phyloP scores from a whole-genome alignment of 2,113 vertebrate genomes.

The Prionailurus viverrinus region DNA sequence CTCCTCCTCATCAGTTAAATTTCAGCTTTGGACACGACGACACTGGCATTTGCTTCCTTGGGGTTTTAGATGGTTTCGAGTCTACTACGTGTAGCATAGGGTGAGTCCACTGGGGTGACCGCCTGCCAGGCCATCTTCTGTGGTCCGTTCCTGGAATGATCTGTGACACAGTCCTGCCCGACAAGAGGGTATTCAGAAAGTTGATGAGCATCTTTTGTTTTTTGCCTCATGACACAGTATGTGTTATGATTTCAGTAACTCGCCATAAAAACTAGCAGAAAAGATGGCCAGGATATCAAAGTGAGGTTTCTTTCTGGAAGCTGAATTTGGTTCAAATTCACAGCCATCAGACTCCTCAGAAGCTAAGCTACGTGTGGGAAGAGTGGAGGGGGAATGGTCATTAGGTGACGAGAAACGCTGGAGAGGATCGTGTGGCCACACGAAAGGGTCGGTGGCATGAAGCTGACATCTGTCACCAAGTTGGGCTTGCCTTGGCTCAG shows the following conservation, averaged over 20 bases:
- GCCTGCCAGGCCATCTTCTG: accelerated
- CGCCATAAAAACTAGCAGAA: not conserved
- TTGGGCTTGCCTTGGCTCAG: not conserved
- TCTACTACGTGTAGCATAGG: not conserved
- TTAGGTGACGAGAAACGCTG: not conserved
- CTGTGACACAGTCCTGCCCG: not conserved
- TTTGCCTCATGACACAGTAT: not conserved
- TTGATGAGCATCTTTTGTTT: not conserved
- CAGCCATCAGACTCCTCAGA: not conserved
- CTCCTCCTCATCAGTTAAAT: not conserved
- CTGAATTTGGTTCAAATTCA: not conserved
- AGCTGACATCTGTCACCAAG: not conserved
- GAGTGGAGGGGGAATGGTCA: not conserved
- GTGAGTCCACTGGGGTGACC: no score
- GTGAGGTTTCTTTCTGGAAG: not conserved
- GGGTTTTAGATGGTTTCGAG: not conserved
- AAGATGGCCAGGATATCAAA: not conserved
- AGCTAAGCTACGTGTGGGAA: not conserved
- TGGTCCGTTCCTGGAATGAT: not conserved
- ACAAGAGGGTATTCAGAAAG: not conserved
- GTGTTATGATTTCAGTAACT: not conserved
- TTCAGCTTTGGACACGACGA: not conserved
- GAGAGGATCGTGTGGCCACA: not conserved
- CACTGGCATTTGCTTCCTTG: not conserved
- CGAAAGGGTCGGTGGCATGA: not conserved